A percentile compares a stretch with the other conserved stretches of the same genome.
phyloP scores from a whole-genome alignment of 2,888 invertebrate species.

The Empis stercorea region DNA sequence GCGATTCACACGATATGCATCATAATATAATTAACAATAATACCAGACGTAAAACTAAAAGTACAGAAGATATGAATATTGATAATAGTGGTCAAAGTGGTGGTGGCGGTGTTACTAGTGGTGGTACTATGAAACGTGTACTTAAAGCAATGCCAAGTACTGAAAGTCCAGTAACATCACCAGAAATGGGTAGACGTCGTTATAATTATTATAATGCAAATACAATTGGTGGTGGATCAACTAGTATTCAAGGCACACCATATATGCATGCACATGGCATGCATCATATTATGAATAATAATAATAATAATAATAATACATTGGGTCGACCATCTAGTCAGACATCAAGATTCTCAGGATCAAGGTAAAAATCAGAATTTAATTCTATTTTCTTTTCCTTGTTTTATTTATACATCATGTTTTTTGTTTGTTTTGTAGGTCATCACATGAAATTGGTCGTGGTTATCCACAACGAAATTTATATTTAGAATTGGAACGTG shows the following conservation, averaged over 20 bases:
- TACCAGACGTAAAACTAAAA: constrained; percentile 71
- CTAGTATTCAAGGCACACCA: constrained; percentile 40
- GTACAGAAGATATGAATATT: constrained; percentile 78
- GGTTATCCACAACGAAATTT: constrained; percentile 59
- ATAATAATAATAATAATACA: constrained; percentile 40
- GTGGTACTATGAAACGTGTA: constrained; percentile 79
- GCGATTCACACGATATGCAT: constrained; percentile 58
- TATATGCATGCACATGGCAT: constrained; percentile 44
- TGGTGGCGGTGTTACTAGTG: constrained; percentile 37
- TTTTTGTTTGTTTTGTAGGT: no score
- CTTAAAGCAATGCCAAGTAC: constrained; percentile 85
- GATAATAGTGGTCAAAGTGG: constrained; percentile 17
- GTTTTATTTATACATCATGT: no score
- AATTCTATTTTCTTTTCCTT: not conserved
- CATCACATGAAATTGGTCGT: constrained; percentile 58
- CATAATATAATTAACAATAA: constrained; percentile 63
- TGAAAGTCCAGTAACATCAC: constrained; percentile 80
- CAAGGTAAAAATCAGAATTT: constrained; percentile 38
- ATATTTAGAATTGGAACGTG: constrained; percentile 68
- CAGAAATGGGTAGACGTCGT: constrained; percentile 74
- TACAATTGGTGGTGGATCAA: constrained; percentile 20
- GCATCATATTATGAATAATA: constrained; percentile 46
- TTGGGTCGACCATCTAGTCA: constrained; percentile 46
- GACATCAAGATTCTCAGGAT: constrained; percentile 50
- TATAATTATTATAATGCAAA: constrained; percentile 51